Conservation (phyloP, 1,140 invertebrate genomes). For the Matsumurasca onukii region DNA sequence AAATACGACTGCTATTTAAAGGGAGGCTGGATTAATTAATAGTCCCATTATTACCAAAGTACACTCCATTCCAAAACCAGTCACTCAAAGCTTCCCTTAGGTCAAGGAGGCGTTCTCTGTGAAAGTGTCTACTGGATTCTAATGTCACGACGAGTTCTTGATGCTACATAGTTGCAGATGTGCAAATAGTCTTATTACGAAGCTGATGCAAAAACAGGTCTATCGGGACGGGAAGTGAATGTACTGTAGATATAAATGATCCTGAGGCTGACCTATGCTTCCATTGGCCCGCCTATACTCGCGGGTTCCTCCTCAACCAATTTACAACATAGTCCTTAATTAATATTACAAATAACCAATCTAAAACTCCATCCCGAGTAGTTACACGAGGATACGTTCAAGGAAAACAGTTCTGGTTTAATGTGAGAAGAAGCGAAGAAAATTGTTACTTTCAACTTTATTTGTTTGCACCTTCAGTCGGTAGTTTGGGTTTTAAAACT, state of each 20-base stretch:
- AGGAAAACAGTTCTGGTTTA: no score
- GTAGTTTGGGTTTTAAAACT: no score
- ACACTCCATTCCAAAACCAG: constrained; percentile 4
- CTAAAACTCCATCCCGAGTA: constrained; percentile 3
- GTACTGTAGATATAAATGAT: constrained; percentile 26
- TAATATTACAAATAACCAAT: constrained; percentile 31
- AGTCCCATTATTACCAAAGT: constrained; percentile 29
- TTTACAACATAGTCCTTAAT: constrained; percentile 28
- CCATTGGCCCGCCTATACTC: not conserved
- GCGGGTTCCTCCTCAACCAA: constrained; percentile 12
- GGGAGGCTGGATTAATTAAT: constrained; percentile 28
- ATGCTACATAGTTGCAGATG: no score
- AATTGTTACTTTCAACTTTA: no score
- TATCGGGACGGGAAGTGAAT: not conserved
- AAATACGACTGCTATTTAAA: constrained; percentile 30
- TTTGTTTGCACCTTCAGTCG: no score
- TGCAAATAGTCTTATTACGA: no score
- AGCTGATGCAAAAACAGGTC: no score
- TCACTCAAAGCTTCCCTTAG: not conserved
- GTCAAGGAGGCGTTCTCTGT: not conserved
- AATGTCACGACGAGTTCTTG: no score
- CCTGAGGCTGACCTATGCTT: constrained; percentile 15
- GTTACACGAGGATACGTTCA: no score
- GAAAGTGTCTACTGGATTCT: not conserved
- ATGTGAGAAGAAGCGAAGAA: no score